Base-by-base conservation (phyloP, 1,140 invertebrate species). In the Papilio dardanus region DNA sequence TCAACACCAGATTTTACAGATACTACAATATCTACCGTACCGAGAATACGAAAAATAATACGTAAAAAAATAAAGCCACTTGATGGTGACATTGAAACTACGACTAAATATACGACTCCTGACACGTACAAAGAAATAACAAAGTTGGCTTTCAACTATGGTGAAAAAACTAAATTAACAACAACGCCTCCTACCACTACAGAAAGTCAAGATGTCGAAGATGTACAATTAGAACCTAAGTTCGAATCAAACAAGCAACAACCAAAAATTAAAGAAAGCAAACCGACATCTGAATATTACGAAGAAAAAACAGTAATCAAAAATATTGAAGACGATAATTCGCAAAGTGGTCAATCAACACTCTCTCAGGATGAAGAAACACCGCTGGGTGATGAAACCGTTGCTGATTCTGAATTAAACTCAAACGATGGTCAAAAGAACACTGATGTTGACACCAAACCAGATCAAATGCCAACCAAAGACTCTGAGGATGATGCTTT, bases 201-300 rank as follows among this genome's bases (percentile, higher is more conserved):
- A 58, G 28, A 54, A 58, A 73, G 71, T 58, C 31, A 8, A 58
- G 71, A 73, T 19, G 30, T 50, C 30, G 71, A 73, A 73, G 71
- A 73, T 33, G n/a, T 73, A 54, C 71, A 46, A 2, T 21, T 58
- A 33, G 71, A 54, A 33, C 31, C 71, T 5, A 73, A 73, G 14
- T 73, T 73, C 19, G 71, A 73, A 73, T 73, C 50, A 19, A 73
- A 54, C n/a, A 73, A 73, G 30, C 42, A 73, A 31, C 50, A 62
- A 58, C 50, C 71, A 21, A 73, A 73, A 35, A 7, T 73, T 12
- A 73, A 73, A 73, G 46, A 12, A 21, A 35, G 65, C 19, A 33
- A 35, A 8, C 3, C 16, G 16, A 67, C 4, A 67, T 16, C 31
- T 30, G 35, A 40, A 24, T 12, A 33, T 40, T 8, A 35, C 19